A percentile compares a stretch with the other conserved stretches of the same genome.
Conservation (phyloP, 1,140 invertebrate species). For the Drosophila arizonae region DNA sequence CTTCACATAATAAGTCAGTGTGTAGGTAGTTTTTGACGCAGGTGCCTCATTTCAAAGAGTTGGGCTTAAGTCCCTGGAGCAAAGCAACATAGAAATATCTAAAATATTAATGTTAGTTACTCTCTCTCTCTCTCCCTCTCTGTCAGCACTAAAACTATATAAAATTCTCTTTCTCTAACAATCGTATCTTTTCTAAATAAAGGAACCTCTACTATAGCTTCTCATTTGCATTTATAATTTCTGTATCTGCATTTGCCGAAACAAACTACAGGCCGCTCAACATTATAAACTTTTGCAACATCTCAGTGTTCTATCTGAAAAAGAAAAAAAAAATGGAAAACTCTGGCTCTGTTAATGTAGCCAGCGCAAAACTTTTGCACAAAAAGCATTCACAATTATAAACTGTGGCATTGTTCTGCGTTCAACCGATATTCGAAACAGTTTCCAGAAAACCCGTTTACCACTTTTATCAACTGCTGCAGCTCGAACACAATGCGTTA, state of each 20-base stretch:
- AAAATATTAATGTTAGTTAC: conserved; percentile 10
- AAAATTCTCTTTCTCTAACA: too few species aligned
- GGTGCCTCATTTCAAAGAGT: conserved; percentile 26
- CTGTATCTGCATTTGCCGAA: neutral
- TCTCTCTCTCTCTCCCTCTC: too few species aligned
- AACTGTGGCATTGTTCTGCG: conserved; percentile 41
- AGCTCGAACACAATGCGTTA: conserved; percentile 31
- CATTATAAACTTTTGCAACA: conserved; percentile 20
- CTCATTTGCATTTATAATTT: neutral
- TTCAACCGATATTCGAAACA: conserved; percentile 23
- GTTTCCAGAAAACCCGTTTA: conserved; percentile 28
- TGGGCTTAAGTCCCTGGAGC: neutral
- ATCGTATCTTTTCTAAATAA: too few species aligned
- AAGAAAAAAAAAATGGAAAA: neutral
- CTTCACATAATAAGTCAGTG: neutral
- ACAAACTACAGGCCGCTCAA: neutral
- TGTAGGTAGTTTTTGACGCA: conserved; percentile 31
- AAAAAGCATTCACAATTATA: conserved; percentile 33
- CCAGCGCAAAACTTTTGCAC: conserved; percentile 30
- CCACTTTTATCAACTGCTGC: conserved; percentile 30
- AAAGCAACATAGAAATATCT: neutral
- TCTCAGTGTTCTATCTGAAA: conserved; percentile 20
- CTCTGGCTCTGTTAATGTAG: conserved; percentile 24
- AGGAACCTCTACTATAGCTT: too few species aligned
- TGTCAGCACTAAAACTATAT: too few species aligned